Percentiles rank a stretch among this genome's conserved stretches.
phyloP scores from a whole-genome alignment of 2,113 vertebrate species.

The Hydrochoerus hydrochaeris region DNA sequence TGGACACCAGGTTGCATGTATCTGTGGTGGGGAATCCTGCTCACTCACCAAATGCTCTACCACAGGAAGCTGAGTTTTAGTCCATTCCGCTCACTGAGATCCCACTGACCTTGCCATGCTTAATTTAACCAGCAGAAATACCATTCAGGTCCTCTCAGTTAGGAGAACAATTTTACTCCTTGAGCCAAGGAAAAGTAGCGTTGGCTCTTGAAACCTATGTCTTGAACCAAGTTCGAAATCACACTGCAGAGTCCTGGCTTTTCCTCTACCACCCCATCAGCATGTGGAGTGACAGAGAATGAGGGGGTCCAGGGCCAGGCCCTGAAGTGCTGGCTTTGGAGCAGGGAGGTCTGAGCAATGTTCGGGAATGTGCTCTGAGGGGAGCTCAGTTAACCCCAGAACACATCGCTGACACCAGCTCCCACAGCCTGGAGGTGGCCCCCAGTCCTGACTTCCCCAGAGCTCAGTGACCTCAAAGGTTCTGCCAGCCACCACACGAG shows the following conservation, averaged over 20 bases:
- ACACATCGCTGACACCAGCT: accelerated
- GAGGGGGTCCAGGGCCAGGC: neutral
- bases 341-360: accelerated
- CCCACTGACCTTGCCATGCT: neutral
- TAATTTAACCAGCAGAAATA: neutral
- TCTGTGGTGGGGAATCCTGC: neutral
- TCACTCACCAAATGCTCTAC: accelerated
- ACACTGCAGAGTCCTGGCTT: no score
- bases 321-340: accelerated
- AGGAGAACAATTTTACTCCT: neutral
- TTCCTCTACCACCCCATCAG: neutral
- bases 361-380: accelerated
- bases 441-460: neutral
- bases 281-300: accelerated
- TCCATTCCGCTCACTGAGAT: neutral
- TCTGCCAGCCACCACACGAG: accelerated
- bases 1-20: neutral
- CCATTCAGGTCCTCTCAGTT: neutral
- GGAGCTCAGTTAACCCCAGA: neutral
- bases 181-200: neutral
- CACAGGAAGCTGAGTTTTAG: neutral
- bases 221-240: neutral
- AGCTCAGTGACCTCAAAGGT: accelerated
- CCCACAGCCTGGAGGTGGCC: neutral
- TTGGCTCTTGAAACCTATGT: neutral